These are phyloP conservation scores for Neodiprion pinetum DNA, from an alignment of 1,140 invertebrate genomes.

Conservation along the genomic window DNA sequence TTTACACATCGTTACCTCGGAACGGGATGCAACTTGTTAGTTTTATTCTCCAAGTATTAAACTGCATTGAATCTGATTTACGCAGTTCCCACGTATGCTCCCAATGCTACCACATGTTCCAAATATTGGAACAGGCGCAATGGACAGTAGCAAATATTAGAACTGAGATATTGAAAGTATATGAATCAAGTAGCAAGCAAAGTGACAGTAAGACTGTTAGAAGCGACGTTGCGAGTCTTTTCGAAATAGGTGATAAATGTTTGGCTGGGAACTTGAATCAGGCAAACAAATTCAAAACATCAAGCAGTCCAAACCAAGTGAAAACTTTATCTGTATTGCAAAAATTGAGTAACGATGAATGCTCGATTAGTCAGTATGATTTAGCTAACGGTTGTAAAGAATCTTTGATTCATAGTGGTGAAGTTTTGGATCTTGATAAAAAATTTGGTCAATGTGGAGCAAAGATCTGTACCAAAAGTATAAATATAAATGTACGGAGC, in stretches of 20 bases:
- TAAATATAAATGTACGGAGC: conserved; percentile 16
- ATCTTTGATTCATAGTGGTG: conserved; percentile 8
- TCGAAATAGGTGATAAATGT: neutral
- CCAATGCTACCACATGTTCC: conserved; percentile 47
- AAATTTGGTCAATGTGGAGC: no score
- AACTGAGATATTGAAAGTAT: conserved; percentile 46
- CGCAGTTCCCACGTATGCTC: conserved; percentile 42
- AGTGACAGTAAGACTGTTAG: conserved; percentile 16
- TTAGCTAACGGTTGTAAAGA: conserved; percentile 6
- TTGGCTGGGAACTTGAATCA: conserved; percentile 6
- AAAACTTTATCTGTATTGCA: conserved; percentile 8
- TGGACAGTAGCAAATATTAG: conserved; percentile 44
- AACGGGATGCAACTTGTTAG: conserved; percentile 41
- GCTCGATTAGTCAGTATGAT: neutral
- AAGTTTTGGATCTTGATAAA: neutral
- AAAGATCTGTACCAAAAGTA: no score
- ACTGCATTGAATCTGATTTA: conserved; percentile 24
- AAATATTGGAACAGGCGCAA: conserved; percentile 50
- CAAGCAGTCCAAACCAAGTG: neutral
- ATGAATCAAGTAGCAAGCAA: conserved; percentile 29
- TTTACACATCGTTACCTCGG: conserved; percentile 42
- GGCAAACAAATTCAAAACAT: neutral
- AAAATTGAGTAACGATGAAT: neutral
- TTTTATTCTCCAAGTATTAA: conserved; percentile 41
- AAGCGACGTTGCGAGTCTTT: conserved; percentile 5